Conservation (phyloP, 2,797 vertebrate species). For the Microtus californicus region DNA sequence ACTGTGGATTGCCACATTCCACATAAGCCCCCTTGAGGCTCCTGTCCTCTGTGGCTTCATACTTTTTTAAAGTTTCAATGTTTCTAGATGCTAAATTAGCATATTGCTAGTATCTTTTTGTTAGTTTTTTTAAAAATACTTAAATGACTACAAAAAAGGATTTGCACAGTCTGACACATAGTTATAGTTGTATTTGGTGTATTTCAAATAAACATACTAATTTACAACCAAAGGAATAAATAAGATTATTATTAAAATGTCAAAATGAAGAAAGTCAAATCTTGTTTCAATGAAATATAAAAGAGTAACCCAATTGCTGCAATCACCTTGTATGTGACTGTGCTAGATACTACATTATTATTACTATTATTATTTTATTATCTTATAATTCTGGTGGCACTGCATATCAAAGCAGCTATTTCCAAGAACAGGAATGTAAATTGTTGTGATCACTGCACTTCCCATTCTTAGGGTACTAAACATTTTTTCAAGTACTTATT, state of each 20-base stretch:
- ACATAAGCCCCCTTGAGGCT: background rate
- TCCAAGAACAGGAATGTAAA: background rate
- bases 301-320: background rate
- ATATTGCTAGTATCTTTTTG: background rate
- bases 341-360: background rate
- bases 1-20: background rate
- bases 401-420: background rate
- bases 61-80: constrained; percentile 13
- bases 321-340: background rate
- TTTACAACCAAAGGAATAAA: constrained; percentile 33
- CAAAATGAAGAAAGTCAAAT: background rate
- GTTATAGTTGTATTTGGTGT: background rate
- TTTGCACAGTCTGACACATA: background rate
- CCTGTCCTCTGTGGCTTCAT: background rate
- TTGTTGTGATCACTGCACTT: background rate
- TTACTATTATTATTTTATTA: background rate
- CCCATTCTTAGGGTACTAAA: background rate
- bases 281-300: constrained; percentile 21
- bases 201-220: constrained; percentile 20
- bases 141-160: constrained; percentile 3
- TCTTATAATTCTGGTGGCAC: background rate
- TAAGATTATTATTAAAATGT: constrained; percentile 21
- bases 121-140: constrained; percentile 2
- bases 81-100: constrained; percentile 26
- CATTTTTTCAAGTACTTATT: background rate